phyloP scores from a whole-genome alignment of 1,140 invertebrate species.

The Cotesia typhae region DNA sequence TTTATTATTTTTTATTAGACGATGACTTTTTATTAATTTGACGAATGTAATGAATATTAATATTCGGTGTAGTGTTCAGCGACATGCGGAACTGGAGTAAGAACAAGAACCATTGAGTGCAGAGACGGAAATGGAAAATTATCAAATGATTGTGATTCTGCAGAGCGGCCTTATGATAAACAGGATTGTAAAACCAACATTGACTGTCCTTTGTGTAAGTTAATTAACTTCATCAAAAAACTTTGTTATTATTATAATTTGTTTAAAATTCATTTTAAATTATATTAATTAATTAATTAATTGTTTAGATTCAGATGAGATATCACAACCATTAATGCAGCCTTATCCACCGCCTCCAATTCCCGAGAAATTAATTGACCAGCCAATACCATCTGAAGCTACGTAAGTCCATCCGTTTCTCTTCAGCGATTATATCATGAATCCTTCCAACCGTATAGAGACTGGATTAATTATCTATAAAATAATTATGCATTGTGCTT shows the following conservation, averaged over 20 bases:
- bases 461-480: neutral
- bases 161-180: conserved; percentile 60
- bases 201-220: conserved; percentile 59
- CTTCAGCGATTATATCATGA: neutral
- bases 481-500: neutral
- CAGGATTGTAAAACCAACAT: conserved; percentile 60
- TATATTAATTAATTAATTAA: conserved; percentile 16
- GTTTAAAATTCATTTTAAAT: neutral
- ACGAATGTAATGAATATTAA: neutral
- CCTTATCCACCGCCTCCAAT: conserved; percentile 74
- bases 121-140: conserved; percentile 67
- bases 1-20: conserved; percentile 3
- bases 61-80: conserved; percentile 79
- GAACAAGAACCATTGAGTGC: conserved; percentile 84
- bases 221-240: conserved; percentile 24
- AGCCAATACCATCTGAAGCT: conserved; percentile 76
- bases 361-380: conserved; percentile 75
- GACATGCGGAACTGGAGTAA: conserved; percentile 84
- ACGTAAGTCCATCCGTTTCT: conserved; percentile 70
- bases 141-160: conserved; percentile 66
- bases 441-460: neutral
- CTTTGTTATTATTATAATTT: neutral
- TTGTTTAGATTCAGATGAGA: conserved; percentile 56
- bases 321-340: conserved; percentile 74
- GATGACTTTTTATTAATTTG: neutral